Base-by-base conservation (phyloP, 1,140 invertebrate species). In the Platyscapa corneri region DNA sequence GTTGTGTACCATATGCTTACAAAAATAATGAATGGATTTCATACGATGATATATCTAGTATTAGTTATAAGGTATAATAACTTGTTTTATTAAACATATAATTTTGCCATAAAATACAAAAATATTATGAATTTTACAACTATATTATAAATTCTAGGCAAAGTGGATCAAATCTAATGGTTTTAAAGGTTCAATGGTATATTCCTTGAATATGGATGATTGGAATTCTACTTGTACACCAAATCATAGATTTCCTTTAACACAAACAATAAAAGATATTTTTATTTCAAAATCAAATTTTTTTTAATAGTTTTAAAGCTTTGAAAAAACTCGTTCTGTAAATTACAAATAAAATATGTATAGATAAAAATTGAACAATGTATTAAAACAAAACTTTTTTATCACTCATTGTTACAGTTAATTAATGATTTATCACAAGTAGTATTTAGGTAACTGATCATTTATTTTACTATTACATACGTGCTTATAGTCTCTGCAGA, bases 21-120 rank as follows among this genome's bases (percentile, higher is more conserved):
- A 95, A 94, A 75, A 93, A 94, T 56, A 93, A 93, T 10, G 96
- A 98, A 90, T 99, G 98, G 98, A 95, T 98, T 74, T 97, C 97
- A 0, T 99, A 96, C 91, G 98, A 99, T 87, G 95, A 97, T 90
- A 92, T 94, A 8, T 90, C 94, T 56, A 99, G 97, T 92, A 93
- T 97, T 0, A 93, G 90, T 80, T 95, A 95, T 88, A 98, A 98
- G 92, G 95, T 96, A 92, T 89, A 46, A 2, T 56, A 76, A 70
- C 64, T 76, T 87, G 83, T 87, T 87, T 84, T 72, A 86, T 83
- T 78, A 56, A 65, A 70, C 78, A 78, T 53, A n/a, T 87, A 76
- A 74, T 83, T 39, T 81, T 60, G 60, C 23, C 3, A 82, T 70
- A 76, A 65, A 86, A 86, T 75, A 84, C 65, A 80, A 46, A 84